A percentile compares a stretch with the other conserved stretches of the same genome.
phyloP scores from a whole-genome alignment of 2,797 vertebrate species.

The Manis crassicaudata region DNA sequence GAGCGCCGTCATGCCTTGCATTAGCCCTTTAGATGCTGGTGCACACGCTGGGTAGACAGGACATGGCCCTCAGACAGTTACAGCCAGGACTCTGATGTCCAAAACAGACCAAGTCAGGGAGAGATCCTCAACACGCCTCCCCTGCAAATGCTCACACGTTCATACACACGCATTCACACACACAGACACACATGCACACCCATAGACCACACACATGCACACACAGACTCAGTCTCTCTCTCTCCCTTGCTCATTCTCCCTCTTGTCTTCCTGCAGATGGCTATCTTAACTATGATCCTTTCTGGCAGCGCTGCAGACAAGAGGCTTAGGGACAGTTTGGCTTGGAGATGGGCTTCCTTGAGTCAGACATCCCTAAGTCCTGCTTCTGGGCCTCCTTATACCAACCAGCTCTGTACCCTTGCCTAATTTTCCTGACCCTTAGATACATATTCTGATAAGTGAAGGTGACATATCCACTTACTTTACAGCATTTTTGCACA shows the following conservation, averaged over 20 bases:
- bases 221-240: background rate
- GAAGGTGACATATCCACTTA: background rate
- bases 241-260: background rate
- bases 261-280: background rate
- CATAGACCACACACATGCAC: background rate
- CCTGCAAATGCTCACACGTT: background rate
- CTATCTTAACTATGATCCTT: background rate
- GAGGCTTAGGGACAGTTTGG: rapidly evolving
- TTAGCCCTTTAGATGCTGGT: background rate
- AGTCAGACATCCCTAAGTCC: background rate
- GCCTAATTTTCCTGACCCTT: background rate
- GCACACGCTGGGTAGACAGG: background rate
- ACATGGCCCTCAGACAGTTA: background rate
- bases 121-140: background rate
- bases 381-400: background rate
- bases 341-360: background rate
- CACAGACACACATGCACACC: background rate
- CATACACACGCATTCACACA: background rate
- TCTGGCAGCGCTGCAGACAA: background rate
- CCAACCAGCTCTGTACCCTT: background rate
- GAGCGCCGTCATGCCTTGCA: background rate
- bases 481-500: background rate
- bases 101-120: background rate
- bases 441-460: background rate
- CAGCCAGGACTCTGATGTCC: background rate